Evolutionary conservation across 1,140 invertebrate genomes (phyloP).

Genomic region (Brachystomella parvula): DNA sequence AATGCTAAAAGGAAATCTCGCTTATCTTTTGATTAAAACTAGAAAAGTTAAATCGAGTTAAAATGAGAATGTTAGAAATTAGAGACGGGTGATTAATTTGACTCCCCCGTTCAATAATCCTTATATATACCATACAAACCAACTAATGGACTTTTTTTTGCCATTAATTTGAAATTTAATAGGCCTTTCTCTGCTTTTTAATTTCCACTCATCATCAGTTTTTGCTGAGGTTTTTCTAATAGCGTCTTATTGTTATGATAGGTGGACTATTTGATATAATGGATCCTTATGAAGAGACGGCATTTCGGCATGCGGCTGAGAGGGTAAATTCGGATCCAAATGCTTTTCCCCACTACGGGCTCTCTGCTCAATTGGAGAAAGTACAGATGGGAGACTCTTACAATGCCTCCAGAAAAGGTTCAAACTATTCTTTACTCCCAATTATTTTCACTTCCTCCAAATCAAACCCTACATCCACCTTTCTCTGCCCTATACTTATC

Average conservation of each 20-base stretch:
- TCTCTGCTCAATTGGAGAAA: constrained; percentile 42
- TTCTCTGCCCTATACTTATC: not conserved
- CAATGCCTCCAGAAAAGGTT: constrained; percentile 47
- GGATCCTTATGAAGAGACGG: constrained; percentile 44
- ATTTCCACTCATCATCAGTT: not conserved
- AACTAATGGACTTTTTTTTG: too few species aligned
- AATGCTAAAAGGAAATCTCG: too few species aligned
- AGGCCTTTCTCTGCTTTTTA: not conserved
- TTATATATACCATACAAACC: too few species aligned
- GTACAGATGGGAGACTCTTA: constrained; percentile 46
- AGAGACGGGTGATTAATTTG: too few species aligned
- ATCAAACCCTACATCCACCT: not conserved
- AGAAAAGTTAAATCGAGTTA: too few species aligned
- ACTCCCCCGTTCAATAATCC: too few species aligned
- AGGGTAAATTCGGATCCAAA: constrained; percentile 42
- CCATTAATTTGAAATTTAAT: not conserved
- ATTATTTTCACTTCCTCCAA: not conserved
- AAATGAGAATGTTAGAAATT: too few species aligned
- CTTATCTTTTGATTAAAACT: too few species aligned
- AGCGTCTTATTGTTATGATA: constrained; percentile 30
- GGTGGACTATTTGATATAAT: constrained; percentile 46
- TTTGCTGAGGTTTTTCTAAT: not conserved
- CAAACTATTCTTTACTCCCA: not conserved
- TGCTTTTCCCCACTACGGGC: constrained; percentile 41
- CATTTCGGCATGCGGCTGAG: constrained; percentile 46